Conservation (phyloP, 2,888 invertebrate genomes). For the Polylopha cassiicola region DNA sequence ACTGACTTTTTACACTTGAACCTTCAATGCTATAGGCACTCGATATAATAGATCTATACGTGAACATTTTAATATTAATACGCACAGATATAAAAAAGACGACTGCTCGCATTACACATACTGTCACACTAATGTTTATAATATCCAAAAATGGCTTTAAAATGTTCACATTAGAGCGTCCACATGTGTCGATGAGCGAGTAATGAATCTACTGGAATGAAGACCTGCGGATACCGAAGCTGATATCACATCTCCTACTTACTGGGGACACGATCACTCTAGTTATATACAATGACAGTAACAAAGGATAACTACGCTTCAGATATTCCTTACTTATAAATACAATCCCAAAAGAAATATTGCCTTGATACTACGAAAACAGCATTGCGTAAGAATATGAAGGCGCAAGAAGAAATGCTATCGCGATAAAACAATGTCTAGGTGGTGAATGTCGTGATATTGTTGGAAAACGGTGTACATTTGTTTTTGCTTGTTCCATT, state of each 20-base stretch:
- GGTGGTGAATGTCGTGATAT: conserved; percentile 47
- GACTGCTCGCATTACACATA: conserved; percentile 64
- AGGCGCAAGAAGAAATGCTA: conserved; percentile 28
- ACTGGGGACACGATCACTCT: conserved; percentile 66
- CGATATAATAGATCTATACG: conserved; percentile 74
- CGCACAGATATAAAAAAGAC: conserved; percentile 71
- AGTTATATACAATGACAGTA: conserved; percentile 63
- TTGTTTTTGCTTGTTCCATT: conserved; percentile 17
- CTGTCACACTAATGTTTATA: conserved; percentile 62
- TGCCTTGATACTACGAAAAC: conserved; percentile 23
- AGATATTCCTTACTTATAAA: conserved; percentile 44
- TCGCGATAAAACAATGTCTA: conserved; percentile 53
- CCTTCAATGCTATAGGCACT: conserved; percentile 76
- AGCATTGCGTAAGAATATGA: conserved; percentile 30
- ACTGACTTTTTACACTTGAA: conserved; percentile 76
- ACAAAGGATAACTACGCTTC: conserved; percentile 50
- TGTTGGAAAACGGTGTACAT: conserved; percentile 28
- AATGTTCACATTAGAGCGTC: conserved; percentile 71
- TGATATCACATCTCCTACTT: conserved; percentile 60
- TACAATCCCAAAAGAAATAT: conserved; percentile 25
- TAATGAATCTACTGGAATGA: conserved; percentile 68
- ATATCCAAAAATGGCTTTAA: conserved; percentile 65
- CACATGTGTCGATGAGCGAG: conserved; percentile 55
- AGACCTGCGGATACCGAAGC: conserved; percentile 56
- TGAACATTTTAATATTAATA: conserved; percentile 73